Evolutionary conservation across 1,140 invertebrate genomes (phyloP).

Genomic region (Neodiprion virginianus): DNA sequence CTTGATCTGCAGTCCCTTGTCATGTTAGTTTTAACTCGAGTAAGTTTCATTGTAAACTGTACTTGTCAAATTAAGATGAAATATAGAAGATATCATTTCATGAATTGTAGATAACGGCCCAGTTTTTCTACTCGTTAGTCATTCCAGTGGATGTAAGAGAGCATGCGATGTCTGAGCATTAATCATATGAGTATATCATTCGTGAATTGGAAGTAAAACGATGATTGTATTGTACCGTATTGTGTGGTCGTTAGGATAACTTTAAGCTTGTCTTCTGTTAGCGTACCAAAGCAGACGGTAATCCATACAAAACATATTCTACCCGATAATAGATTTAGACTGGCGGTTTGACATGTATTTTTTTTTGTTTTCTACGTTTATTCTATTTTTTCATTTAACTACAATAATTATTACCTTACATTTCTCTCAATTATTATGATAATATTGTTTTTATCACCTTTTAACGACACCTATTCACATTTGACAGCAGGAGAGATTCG

Average conservation of each 20-base stretch:
- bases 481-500: neutral
- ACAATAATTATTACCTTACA: neutral
- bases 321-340: too few species aligned
- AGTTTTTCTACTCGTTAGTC: neutral
- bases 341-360: neutral
- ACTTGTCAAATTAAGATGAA: neutral
- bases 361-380: neutral
- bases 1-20: neutral
- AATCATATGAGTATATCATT: too few species aligned
- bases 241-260: too few species aligned
- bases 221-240: too few species aligned
- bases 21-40: neutral
- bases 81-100: neutral
- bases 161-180: too few species aligned
- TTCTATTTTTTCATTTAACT: neutral
- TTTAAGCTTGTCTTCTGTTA: too few species aligned
- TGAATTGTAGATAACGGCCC: neutral
- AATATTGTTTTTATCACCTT: neutral
- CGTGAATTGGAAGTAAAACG: too few species aligned
- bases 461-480: neutral
- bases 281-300: too few species aligned
- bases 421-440: neutral
- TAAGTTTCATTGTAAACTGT: too few species aligned
- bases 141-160: neutral
- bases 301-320: too few species aligned